phyloP scores from a whole-genome alignment of 2,888 invertebrate species.

The Pandemis corylana region DNA sequence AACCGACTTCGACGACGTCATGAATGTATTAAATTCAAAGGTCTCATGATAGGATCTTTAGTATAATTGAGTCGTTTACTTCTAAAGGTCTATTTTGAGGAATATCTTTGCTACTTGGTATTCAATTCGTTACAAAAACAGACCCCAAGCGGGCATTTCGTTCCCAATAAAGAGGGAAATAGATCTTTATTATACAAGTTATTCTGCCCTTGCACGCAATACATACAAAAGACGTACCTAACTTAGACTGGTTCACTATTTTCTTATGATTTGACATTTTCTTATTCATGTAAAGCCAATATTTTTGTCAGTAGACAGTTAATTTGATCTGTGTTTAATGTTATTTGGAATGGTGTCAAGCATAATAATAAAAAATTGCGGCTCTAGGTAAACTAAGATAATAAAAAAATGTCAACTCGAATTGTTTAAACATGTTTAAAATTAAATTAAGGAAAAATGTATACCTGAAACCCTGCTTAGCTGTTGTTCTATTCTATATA shows the following conservation, averaged over 20 bases:
- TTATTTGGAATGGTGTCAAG: too few relatives aligned
- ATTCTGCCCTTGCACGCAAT: slow-evolving; percentile 13
- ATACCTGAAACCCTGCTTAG: too few relatives aligned
- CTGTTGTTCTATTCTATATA: too few relatives aligned
- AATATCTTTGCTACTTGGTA: slow-evolving; percentile 19
- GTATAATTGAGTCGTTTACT: slow-evolving; percentile 16
- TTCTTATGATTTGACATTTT: background rate
- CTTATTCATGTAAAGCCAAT: background rate
- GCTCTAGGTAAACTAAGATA: too few relatives aligned
- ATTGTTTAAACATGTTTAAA: too few relatives aligned
- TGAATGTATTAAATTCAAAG: background rate
- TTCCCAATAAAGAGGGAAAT: slow-evolving; percentile 27
- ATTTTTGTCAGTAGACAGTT: too few relatives aligned
- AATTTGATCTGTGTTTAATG: background rate
- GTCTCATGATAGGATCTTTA: background rate
- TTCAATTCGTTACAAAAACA: slow-evolving; percentile 40
- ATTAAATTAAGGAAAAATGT: too few relatives aligned
- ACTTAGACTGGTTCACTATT: background rate
- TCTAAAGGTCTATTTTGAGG: slow-evolving; percentile 18
- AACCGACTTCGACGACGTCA: background rate
- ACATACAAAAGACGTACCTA: background rate
- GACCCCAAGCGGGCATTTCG: slow-evolving; percentile 27
- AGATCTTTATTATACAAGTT: slow-evolving; percentile 24
- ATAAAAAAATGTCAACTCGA: too few relatives aligned
- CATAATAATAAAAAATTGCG: background rate